These are phyloP conservation scores for Pristionchus exspectatus DNA, from an alignment of 2,888 invertebrate species.

Conservation along the genomic window DNA sequence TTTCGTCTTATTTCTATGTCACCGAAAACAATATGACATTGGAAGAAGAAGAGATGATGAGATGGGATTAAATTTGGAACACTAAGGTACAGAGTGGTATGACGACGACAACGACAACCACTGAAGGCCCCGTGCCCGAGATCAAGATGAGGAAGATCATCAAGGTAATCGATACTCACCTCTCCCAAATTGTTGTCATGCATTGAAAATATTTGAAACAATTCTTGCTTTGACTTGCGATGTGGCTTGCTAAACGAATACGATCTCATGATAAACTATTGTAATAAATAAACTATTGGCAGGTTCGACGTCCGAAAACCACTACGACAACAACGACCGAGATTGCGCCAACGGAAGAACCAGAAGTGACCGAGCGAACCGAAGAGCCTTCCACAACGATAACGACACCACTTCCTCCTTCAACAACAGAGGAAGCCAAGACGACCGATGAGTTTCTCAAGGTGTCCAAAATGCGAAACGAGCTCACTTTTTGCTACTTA, in stretches of 20 bases:
- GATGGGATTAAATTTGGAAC: too few relatives aligned
- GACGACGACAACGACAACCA: neutral
- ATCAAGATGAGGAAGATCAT: conserved; percentile 38
- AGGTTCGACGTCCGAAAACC: conserved; percentile 20
- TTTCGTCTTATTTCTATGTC: too few relatives aligned
- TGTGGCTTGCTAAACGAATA: too few relatives aligned
- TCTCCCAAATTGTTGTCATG: too few relatives aligned
- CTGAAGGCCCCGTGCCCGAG: neutral
- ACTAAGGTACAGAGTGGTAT: too few relatives aligned
- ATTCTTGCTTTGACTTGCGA: too few relatives aligned
- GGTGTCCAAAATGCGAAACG: neutral
- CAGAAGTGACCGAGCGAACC: neutral
- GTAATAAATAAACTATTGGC: too few relatives aligned
- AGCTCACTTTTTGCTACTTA: too few relatives aligned
- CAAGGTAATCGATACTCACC: neutral
- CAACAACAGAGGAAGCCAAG: neutral
- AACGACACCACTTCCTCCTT: neutral
- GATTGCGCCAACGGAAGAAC: neutral
- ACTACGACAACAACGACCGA: conserved; percentile 20
- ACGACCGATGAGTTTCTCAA: neutral
- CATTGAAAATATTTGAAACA: too few relatives aligned
- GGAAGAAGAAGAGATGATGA: too few relatives aligned
- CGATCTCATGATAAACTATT: too few relatives aligned
- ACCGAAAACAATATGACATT: too few relatives aligned
- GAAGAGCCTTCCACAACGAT: neutral